Evolutionary conservation across 2,797 vertebrate species (phyloP), one percentile per base, ranked within the genome.

Genomic region (Gallinago solitaria): DNA sequence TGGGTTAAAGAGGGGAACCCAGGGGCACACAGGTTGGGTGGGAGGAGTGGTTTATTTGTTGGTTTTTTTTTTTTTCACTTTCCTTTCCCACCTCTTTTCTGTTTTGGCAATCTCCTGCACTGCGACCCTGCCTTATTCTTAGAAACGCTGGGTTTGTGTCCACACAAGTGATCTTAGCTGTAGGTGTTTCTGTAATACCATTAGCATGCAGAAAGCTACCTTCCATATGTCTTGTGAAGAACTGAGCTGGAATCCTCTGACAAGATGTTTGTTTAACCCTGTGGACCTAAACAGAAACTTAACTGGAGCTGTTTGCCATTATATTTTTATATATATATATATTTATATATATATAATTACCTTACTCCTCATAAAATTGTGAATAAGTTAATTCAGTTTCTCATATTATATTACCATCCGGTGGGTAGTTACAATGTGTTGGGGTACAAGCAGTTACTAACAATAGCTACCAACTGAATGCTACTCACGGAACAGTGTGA

Each of bases 381-480:
- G 73, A 87, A 65, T 65, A 68, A 83, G 41, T 71, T 75, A 71
- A 90, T 81, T 95, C 57, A 75, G 50, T 84, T 93, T 87, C 67
- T 71, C 74, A 39, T 61, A 4, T 94, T 83, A 48, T 65, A 4
- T 94, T 83, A 71, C 77, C 5, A 32, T 71, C 43, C 63, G 39
- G 54, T 35, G 63, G 90, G 47, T 25, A 51, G 54, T 76, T 91
- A 81, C 3, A 83, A 35, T 4, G 6, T 63, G 5, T 39, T 68
- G 79, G 84, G 61, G 51, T 60, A 3, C 19, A 21, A 56, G 37
- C 23, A 39, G 11, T 53, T 70, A 25, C 18, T 69, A 57, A 92
- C 63, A 85, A 18, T 77, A 89, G 64, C 37, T 87, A 64, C 51
- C 28, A 77, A 28, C 16, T 47, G 39, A 67, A 32, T 37, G 48